Evolutionary conservation across 2,113 vertebrate species (phyloP).

Genomic region (Sprattus sprattus): DNA sequence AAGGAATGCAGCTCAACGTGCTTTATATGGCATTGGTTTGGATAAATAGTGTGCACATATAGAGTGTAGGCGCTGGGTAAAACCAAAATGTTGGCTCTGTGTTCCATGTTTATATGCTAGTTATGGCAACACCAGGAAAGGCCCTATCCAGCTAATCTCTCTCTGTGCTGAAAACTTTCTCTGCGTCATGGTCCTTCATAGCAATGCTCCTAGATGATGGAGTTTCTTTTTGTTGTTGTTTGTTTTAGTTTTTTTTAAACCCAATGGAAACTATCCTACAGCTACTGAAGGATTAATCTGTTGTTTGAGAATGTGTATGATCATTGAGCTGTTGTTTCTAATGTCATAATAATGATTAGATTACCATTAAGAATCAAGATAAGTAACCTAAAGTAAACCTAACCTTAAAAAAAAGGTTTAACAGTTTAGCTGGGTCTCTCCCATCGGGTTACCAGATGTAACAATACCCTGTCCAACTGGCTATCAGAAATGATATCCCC

Average conservation of each 20-base stretch:
- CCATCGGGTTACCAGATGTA: too few relatives aligned
- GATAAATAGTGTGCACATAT: not conserved
- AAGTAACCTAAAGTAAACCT: not conserved
- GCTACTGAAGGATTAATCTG: not conserved
- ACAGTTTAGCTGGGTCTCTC: too few relatives aligned
- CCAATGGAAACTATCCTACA: not conserved
- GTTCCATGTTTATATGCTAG: not conserved
- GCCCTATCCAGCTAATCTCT: too few relatives aligned
- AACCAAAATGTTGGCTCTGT: not conserved
- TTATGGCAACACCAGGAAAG: not conserved
- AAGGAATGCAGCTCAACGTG: too few relatives aligned
- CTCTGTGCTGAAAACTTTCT: not conserved
- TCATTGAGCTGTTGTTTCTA: not conserved
- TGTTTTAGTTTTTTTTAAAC: not conserved
- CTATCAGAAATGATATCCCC: too few relatives aligned
- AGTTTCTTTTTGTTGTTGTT: not conserved
- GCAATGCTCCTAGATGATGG: not conserved
- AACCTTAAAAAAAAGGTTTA: too few relatives aligned
- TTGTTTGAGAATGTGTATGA: not conserved
- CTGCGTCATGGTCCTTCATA: not conserved
- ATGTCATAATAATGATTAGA: not conserved
- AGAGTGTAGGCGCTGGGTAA: not conserved
- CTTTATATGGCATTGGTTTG: not conserved
- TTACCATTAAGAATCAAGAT: not conserved
- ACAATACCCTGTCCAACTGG: too few relatives aligned